These are phyloP conservation scores for Sclerodermus sp. DNA, from an alignment of 2,888 invertebrate species.

Conservation along the genomic window DNA sequence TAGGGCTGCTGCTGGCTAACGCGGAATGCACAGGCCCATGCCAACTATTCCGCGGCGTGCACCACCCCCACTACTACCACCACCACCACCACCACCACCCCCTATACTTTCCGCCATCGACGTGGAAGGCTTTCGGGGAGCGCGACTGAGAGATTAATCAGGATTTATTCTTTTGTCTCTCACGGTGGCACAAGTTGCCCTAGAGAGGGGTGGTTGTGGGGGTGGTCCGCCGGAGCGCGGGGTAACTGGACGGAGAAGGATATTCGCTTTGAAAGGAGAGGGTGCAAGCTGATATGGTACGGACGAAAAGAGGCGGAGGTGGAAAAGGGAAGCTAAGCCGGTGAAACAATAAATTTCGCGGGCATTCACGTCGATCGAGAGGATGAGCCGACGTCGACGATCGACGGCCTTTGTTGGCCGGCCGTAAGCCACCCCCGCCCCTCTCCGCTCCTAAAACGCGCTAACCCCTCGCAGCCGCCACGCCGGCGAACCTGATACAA, in stretches of 20 bases:
- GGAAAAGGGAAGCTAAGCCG: constrained; percentile 39
- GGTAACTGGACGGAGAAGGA: constrained; percentile 20
- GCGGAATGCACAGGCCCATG: no score
- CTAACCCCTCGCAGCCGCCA: constrained; percentile 21
- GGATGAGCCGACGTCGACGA: constrained; percentile 48
- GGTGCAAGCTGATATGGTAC: constrained; percentile 4
- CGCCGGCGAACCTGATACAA: constrained; percentile 44
- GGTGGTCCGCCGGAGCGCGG: no score
- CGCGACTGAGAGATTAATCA: constrained; percentile 52
- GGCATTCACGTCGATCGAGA: constrained; percentile 49
- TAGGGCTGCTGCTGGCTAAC: no score
- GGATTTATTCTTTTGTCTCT: constrained; percentile 52
- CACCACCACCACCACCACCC: no score
- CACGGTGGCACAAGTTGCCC: no score
- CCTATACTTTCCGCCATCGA: constrained; percentile 7
- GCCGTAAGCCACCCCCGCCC: constrained; percentile 26
- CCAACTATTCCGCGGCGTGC: no score
- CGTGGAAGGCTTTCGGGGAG: constrained; percentile 35
- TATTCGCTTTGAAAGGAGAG: constrained; percentile 8
- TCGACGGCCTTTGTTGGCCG: constrained; percentile 46
- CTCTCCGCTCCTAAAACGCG: not conserved
- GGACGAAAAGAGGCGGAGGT: not conserved
- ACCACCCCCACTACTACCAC: no score
- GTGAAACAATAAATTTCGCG: constrained; percentile 54
- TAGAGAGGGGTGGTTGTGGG: no score